phyloP scores from a whole-genome alignment of 2,113 vertebrate species.

The Butorides virescens region DNA sequence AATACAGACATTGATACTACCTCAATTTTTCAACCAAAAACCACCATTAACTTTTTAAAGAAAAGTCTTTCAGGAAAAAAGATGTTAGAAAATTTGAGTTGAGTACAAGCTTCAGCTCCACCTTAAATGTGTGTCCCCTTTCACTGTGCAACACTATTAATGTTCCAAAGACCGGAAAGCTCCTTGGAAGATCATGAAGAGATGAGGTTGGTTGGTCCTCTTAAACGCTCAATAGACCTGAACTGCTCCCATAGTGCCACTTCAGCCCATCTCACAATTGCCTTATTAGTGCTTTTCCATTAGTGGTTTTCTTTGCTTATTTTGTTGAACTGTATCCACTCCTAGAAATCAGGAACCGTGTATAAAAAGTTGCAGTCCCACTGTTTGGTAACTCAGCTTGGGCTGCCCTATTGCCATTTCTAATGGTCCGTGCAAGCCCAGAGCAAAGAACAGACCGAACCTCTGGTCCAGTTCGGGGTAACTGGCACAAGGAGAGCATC shows the following conservation, averaged over 20 bases:
- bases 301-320: neutral
- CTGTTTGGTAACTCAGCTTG: accelerated
- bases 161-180: neutral
- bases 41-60: neutral
- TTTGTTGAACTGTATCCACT: neutral
- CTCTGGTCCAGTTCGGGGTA: too few species aligned
- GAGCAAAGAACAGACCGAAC: neutral
- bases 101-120: neutral
- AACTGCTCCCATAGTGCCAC: neutral
- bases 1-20: neutral
- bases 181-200: neutral
- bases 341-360: neutral
- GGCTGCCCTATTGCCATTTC: neutral
- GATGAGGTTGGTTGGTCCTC: neutral
- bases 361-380: neutral
- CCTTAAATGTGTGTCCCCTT: neutral
- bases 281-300: neutral
- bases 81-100: neutral
- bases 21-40: neutral
- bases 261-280: neutral
- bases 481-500: neutral
- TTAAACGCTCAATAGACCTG: neutral
- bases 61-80: neutral
- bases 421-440: accelerated
- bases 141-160: neutral